Percentiles rank a stretch among this genome's conserved stretches.
Conservation (phyloP, 2,113 vertebrate genomes). For the Garra rufa region DNA sequence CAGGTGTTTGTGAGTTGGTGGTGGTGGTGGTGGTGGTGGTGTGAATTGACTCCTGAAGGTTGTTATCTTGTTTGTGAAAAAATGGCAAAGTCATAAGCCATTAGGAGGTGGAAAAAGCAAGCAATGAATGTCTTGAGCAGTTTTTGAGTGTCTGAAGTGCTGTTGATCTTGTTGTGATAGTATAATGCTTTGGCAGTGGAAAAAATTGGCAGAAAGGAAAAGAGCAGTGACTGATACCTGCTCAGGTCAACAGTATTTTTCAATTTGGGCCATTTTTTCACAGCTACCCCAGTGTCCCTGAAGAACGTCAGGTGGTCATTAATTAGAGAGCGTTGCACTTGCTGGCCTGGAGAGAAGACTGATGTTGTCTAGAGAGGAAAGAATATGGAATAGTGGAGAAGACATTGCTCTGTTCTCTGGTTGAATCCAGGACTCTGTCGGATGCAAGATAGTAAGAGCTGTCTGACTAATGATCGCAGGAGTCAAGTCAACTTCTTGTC, state of each 20-base stretch:
- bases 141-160: neutral
- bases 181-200: neutral
- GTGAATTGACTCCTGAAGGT: neutral
- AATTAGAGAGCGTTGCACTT: neutral
- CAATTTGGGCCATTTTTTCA: neutral
- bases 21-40: neutral
- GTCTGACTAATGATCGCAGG: too few relatives aligned
- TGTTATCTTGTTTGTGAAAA: slow-evolving; percentile 14
- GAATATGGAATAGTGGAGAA: neutral
- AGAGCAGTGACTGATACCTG: neutral
- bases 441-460: too few relatives aligned
- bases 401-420: neutral
- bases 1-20: neutral
- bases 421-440: too few relatives aligned
- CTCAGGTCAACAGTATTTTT: neutral
- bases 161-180: slow-evolving; percentile 24
- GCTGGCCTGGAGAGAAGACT: neutral
- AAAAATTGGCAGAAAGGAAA: neutral
- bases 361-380: neutral
- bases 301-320: neutral
- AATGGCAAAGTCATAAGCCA: neutral
- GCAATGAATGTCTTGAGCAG: slow-evolving; percentile 2
- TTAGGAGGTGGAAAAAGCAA: neutral
- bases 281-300: neutral
- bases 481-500: too few relatives aligned